phyloP scores from a whole-genome alignment of 2,888 invertebrate species.

The Sicus ferrugineus region DNA sequence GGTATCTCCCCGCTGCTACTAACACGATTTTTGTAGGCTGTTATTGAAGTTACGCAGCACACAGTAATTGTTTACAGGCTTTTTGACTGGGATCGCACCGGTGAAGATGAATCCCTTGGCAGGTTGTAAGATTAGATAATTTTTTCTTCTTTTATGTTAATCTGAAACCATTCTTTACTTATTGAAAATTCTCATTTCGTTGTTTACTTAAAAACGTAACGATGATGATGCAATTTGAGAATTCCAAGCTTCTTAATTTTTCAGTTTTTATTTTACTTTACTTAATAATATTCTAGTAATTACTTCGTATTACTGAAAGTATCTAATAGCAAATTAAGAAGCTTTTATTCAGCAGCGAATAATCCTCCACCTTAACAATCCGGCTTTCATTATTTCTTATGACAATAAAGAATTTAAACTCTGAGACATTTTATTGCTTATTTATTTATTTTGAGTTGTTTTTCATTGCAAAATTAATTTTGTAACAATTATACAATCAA shows the following conservation, averaged over 20 bases:
- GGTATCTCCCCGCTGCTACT: neutral
- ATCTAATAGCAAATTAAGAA: no score
- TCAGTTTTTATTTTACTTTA: no score
- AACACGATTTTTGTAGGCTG: slow-evolving; percentile 69
- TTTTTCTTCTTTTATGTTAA: neutral
- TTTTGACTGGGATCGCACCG: slow-evolving; percentile 92
- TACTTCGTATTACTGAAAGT: no score
- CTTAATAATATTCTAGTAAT: no score
- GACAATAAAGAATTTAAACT: no score
- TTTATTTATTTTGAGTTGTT: neutral
- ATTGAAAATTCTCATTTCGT: no score
- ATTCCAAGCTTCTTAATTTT: no score
- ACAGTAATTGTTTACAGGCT: slow-evolving; percentile 73
- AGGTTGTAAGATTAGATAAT: slow-evolving; percentile 71
- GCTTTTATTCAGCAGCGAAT: no score
- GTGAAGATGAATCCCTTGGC: slow-evolving; percentile 91
- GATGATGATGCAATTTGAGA: no score
- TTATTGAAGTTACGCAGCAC: slow-evolving; percentile 69
- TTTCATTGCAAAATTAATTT: neutral
- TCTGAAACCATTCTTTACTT: neutral
- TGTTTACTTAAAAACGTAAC: no score
- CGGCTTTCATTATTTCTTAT: no score
- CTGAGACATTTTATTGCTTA: slow-evolving; percentile 29
- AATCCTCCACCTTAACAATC: no score
- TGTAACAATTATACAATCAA: neutral